These are phyloP conservation scores for Byasa hedistus DNA, from an alignment of 2,888 invertebrate species.

Conservation along the genomic window DNA sequence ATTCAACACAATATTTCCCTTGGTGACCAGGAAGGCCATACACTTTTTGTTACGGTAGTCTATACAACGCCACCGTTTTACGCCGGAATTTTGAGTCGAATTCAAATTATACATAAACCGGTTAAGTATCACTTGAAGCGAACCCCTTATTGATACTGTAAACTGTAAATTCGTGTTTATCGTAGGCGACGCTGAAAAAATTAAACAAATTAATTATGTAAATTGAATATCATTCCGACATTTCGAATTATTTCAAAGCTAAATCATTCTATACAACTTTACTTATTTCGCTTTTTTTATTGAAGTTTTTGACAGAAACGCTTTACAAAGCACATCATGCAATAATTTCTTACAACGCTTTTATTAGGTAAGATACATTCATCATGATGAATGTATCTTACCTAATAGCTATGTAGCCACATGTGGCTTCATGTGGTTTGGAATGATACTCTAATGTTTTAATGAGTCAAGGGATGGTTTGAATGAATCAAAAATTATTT, in stretches of 20 bases:
- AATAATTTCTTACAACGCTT: too few relatives aligned
- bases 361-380: too few relatives aligned
- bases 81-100: slow-evolving; percentile 48
- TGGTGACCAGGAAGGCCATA: slow-evolving; percentile 64
- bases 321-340: too few relatives aligned
- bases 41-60: slow-evolving; percentile 72
- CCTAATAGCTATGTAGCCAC: too few relatives aligned
- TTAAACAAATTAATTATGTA: neutral
- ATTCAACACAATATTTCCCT: slow-evolving; percentile 67
- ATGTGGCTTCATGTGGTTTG: too few relatives aligned
- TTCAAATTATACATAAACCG: slow-evolving; percentile 72
- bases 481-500: too few relatives aligned
- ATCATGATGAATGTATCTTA: too few relatives aligned
- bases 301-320: too few relatives aligned
- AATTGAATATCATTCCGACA: neutral
- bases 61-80: slow-evolving; percentile 72
- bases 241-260: neutral
- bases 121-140: slow-evolving; percentile 70
- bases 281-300: too few relatives aligned
- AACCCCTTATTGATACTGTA: slow-evolving; percentile 64
- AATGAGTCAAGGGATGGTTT: too few relatives aligned
- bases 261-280: neutral
- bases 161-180: slow-evolving; percentile 44
- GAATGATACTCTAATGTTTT: too few relatives aligned
- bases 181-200: slow-evolving; percentile 23